A percentile compares a stretch with the other conserved stretches of the same genome.
These are phyloP conservation scores for Caenorhabditis imperialis DNA, from an alignment of 2,888 invertebrate species.

Conservation along the genomic window DNA sequence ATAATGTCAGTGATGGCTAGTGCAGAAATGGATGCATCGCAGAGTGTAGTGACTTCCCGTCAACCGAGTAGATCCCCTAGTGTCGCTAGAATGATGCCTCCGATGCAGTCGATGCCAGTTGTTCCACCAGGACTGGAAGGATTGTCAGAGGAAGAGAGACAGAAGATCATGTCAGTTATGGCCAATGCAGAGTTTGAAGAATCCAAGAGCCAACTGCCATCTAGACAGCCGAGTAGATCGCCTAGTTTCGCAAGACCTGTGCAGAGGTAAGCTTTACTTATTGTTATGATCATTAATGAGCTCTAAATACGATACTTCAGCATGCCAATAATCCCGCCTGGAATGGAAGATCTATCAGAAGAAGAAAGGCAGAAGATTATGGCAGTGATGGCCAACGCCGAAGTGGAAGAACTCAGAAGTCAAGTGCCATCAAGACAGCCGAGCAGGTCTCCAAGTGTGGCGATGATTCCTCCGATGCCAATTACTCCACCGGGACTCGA, in stretches of 20 bases:
- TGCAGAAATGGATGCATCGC: slow-evolving; percentile 46
- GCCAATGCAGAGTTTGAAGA: slow-evolving; percentile 81
- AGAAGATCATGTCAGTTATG: slow-evolving; percentile 83
- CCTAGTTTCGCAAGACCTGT: slow-evolving; percentile 26
- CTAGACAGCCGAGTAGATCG: slow-evolving; percentile 36
- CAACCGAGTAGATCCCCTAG: slow-evolving; percentile 43
- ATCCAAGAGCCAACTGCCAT: slow-evolving; percentile 28
- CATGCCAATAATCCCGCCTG: slow-evolving; percentile 53
- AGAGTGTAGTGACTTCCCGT: slow-evolving; percentile 19
- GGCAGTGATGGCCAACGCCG: slow-evolving; percentile 83
- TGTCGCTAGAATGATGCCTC: slow-evolving; percentile 13
- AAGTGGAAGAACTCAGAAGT: slow-evolving; percentile 74
- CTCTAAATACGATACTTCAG: background rate
- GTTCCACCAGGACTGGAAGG: slow-evolving; percentile 67
- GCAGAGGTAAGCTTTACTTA: slow-evolving; percentile 18
- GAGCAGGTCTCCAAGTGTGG: slow-evolving; percentile 36
- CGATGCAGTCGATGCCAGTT: slow-evolving; percentile 8
- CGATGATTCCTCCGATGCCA: slow-evolving; percentile 15
- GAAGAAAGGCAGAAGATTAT: slow-evolving; percentile 83
- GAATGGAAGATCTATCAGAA: slow-evolving; percentile 80
- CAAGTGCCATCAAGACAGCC: slow-evolving; percentile 35
- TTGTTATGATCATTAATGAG: too few relatives aligned
- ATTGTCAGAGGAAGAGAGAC: slow-evolving; percentile 82
- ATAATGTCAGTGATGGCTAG: slow-evolving; percentile 82
- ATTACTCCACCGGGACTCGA: slow-evolving; percentile 68